Conservation (phyloP, 2,888 invertebrate genomes). For the Nesidiocoris tenuis region DNA sequence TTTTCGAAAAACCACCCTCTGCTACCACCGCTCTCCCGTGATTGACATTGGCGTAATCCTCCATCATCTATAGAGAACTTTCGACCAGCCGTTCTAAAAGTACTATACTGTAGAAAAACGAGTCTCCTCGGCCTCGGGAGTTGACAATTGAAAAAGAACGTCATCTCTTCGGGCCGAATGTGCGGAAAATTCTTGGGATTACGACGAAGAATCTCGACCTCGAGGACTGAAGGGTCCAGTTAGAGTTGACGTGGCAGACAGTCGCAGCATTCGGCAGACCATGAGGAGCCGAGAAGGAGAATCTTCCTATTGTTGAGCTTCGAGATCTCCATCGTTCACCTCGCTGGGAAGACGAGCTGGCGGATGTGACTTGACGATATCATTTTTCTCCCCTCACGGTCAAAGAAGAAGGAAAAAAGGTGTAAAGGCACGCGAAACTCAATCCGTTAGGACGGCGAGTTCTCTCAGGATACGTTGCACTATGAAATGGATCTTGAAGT, state of each 20-base stretch:
- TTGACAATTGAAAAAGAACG: not conserved
- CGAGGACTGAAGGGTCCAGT: not conserved
- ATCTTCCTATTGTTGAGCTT: not conserved
- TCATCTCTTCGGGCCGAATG: not conserved
- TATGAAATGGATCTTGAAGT: not conserved
- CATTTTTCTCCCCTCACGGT: slow-evolving; percentile 1
- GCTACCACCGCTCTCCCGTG: too few species aligned
- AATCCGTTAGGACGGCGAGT: slow-evolving; percentile 8
- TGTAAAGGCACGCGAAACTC: slow-evolving; percentile 5
- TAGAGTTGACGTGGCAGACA: not conserved
- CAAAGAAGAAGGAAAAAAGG: not conserved
- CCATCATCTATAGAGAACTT: too few species aligned
- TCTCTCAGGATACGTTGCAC: not conserved
- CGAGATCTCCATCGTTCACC: not conserved
- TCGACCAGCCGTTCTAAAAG: too few species aligned
- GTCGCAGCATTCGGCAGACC: not conserved
- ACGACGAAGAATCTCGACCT: not conserved
- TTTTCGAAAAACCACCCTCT: too few species aligned
- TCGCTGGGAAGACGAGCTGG: slow-evolving; percentile 5
- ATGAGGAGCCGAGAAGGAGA: not conserved
- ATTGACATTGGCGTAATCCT: too few species aligned
- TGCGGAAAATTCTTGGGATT: not conserved
- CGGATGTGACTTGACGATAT: slow-evolving; percentile 13
- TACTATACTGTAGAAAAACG: too few species aligned
- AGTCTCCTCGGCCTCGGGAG: too few species aligned